These are phyloP conservation scores for Lordiphosa clarofinis DNA, from an alignment of 1,140 invertebrate species.

Conservation along the genomic window DNA sequence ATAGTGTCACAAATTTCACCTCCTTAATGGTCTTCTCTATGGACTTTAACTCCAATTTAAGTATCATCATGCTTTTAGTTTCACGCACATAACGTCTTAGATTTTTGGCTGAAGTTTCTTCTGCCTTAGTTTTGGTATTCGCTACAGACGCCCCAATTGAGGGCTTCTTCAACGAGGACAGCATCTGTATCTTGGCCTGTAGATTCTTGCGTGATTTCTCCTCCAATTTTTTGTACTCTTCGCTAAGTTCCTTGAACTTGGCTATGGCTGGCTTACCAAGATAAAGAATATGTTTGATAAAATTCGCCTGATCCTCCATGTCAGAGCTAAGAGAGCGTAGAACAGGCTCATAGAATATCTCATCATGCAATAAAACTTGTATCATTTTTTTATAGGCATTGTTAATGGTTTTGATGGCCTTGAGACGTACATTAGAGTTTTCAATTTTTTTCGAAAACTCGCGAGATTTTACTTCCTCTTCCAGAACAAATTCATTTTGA, in stretches of 20 bases:
- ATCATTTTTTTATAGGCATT: conserved; percentile 71
- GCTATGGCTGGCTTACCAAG: conserved; percentile 69
- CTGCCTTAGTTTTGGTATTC: no score
- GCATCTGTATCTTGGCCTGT: conserved; percentile 56
- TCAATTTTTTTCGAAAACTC: conserved; percentile 65
- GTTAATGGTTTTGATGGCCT: conserved; percentile 73
- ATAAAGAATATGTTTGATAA: conserved; percentile 73
- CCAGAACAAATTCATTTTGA: conserved; percentile 64
- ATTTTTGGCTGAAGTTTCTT: no score
- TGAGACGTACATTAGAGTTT: conserved; percentile 71
- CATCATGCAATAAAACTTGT: conserved; percentile 62
- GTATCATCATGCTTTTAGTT: conserved; percentile 65
- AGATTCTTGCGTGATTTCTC: conserved; percentile 58
- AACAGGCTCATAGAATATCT: conserved; percentile 75
- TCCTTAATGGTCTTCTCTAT: conserved; percentile 65
- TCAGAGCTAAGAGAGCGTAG: conserved; percentile 59
- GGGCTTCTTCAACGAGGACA: conserved; percentile 29
- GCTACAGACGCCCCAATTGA: background rate
- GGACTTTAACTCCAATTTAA: conserved; percentile 61
- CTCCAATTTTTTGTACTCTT: conserved; percentile 49
- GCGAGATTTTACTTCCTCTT: conserved; percentile 60
- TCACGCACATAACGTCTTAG: conserved; percentile 59
- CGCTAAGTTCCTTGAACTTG: conserved; percentile 61
- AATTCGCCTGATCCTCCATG: conserved; percentile 72
- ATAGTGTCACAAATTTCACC: conserved; percentile 66